Evolutionary conservation across 2,888 invertebrate genomes (phyloP).

Genomic region (Harmothoe impar): DNA sequence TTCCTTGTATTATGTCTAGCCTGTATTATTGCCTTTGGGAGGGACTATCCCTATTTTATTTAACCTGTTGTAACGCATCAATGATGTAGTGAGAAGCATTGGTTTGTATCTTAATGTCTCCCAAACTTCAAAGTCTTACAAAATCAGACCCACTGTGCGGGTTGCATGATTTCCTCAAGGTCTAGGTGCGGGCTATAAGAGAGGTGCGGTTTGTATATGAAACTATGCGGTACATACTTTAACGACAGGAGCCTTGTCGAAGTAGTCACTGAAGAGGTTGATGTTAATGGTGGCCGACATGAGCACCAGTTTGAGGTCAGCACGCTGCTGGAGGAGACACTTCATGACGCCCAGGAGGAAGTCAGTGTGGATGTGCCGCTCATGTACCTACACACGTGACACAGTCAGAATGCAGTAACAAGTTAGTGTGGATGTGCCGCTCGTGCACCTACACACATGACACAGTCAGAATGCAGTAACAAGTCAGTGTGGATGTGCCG

Average conservation of each 20-base stretch:
- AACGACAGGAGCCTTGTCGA: slow-evolving; percentile 89
- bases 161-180: too few relatives aligned
- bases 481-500: slow-evolving; percentile 93
- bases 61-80: too few relatives aligned
- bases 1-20: too few relatives aligned
- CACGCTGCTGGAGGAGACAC: slow-evolving; percentile 91
- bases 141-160: too few relatives aligned
- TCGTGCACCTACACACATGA: slow-evolving; percentile 66
- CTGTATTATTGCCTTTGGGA: too few relatives aligned
- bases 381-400: slow-evolving; percentile 87
- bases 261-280: slow-evolving; percentile 95
- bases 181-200: background rate
- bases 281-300: slow-evolving; percentile 99
- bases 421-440: slow-evolving; percentile 67
- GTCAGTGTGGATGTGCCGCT: slow-evolving; percentile 94
- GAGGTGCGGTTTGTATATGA: too few relatives aligned
- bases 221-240: too few relatives aligned
- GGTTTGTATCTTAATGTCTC: too few relatives aligned
- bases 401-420: background rate
- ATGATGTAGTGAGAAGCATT: too few relatives aligned
- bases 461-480: slow-evolving; percentile 85
- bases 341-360: slow-evolving; percentile 94
- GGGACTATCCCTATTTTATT: too few relatives aligned
- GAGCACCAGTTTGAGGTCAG: slow-evolving; percentile 91
- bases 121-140: too few relatives aligned